Base-by-base conservation (phyloP, 37 sponge, comb jelly and placozoan genomes). In the Ianthella basta region DNA sequence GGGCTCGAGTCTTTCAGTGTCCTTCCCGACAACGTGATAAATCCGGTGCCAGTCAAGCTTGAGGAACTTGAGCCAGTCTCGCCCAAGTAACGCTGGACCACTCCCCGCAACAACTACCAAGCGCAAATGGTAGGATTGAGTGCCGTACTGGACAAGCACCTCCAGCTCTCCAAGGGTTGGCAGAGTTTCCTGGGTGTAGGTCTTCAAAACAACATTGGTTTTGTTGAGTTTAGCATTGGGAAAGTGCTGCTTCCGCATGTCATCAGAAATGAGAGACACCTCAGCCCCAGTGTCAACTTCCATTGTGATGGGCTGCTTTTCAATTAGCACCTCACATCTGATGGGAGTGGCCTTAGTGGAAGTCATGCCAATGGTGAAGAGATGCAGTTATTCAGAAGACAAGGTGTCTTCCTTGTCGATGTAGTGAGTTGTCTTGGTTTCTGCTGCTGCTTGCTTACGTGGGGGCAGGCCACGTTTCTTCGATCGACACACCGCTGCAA, bases 121-220 rank as follows among this genome's bases (percentile, higher is more conserved):
- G 73, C 40, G 73, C 36, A 72, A 37, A 21, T 37, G 32, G 13
- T 38, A 37, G 73, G 40, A 30, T 72, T 72, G 37, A 30, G 32
- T 40, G 14, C 36, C 40, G 19, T 72, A 37, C 73, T 72, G 37
- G 20, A 72, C 73, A 8, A 37, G 73, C 16, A 30, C 73, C 8
- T 20, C 10, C 73, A 72, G 32, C 39, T 72, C 73, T 38, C 73
- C 73, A 72, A 20, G 41, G 10, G 36, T 30, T 72, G 32, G 73
- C 19, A 72, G 73, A 30, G 37, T 4, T 37, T 38, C 73, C 14
- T 23, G 32, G 13, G 73, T 72, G 73, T 72, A 72, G 8, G 73
- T 72, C 41, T 72, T 72, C 12, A 72, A 30, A 12, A 72, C 73
- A 13, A 72, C 39, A 38, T 8, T 38, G 37, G 73, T 37, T 37